These are phyloP conservation scores for Hypomecis punctinalis DNA, from an alignment of 2,888 invertebrate species.

Conservation along the genomic window DNA sequence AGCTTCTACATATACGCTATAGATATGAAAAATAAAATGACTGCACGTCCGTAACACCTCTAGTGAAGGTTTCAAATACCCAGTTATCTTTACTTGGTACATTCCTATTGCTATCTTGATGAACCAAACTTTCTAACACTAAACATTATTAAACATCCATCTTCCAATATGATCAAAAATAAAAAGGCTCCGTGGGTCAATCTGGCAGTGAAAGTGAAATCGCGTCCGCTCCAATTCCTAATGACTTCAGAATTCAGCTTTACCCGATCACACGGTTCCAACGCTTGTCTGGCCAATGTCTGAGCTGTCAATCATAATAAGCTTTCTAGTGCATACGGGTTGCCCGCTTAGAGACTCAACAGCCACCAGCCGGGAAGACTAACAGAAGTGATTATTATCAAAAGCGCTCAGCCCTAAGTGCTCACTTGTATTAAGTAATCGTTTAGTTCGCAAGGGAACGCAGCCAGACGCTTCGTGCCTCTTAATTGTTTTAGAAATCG, in stretches of 20 bases:
- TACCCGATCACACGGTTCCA: conserved; percentile 24
- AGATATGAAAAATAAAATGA: neutral
- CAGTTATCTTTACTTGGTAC: neutral
- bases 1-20: too few species aligned
- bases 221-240: conserved; percentile 41
- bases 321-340: conserved; percentile 53
- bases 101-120: conserved; percentile 10
- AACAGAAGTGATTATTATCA: conserved; percentile 42
- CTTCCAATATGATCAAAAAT: conserved; percentile 14
- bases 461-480: conserved; percentile 37
- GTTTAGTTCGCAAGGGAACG: conserved; percentile 41
- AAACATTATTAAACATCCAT: conserved; percentile 22
- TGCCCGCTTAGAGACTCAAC: conserved; percentile 46
- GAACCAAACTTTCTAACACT: conserved; percentile 8
- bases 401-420: conserved; percentile 40
- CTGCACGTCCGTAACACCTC: too few species aligned
- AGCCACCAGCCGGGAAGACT: conserved; percentile 49
- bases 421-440: conserved; percentile 40
- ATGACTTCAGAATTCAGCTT: conserved; percentile 33
- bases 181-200: conserved; percentile 32
- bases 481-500: conserved; percentile 36
- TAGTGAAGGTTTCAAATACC: neutral
- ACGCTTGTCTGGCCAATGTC: conserved; percentile 54
- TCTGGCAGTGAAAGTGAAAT: conserved; percentile 50
- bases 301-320: conserved; percentile 72